A percentile compares a stretch with the other conserved stretches of the same genome.
Evolutionary conservation across 2,888 invertebrate genomes (phyloP).

Genomic region (Melipona beecheii): DNA sequence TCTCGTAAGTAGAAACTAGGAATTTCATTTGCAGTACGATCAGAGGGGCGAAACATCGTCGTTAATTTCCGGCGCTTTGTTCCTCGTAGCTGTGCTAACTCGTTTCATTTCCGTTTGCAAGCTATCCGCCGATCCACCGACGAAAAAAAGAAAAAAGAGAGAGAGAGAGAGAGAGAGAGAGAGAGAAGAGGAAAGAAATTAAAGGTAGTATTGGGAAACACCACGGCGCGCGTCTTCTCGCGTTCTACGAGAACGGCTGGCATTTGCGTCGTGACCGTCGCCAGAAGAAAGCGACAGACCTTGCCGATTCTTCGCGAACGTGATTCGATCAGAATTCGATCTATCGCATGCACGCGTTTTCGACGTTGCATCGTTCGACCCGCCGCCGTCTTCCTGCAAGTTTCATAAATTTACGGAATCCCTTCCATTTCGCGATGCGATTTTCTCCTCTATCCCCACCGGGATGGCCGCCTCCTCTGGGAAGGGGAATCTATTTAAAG

Average conservation of each 20-base stretch:
- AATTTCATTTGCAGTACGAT: constrained; percentile 50
- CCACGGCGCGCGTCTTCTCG: neutral
- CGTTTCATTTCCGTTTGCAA: constrained; percentile 67
- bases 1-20: constrained; percentile 24
- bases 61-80: constrained; percentile 72
- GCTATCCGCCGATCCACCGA: constrained; percentile 3
- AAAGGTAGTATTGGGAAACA: constrained; percentile 18
- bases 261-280: neutral
- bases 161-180: neutral
- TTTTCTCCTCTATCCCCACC: constrained; percentile 44
- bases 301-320: neutral
- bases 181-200: constrained; percentile 22
- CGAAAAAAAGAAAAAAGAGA: neutral
- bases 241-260: neutral
- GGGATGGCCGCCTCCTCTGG: neutral
- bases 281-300: neutral
- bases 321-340: neutral
- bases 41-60: constrained; percentile 47
- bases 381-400: neutral
- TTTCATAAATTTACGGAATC: constrained; percentile 40
- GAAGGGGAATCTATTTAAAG: constrained; percentile 50
- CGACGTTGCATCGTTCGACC: neutral
- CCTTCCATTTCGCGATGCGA: constrained; percentile 32
- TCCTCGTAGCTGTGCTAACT: constrained; percentile 42
- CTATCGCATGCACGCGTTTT: neutral